Conservation (phyloP, 2,888 invertebrate genomes). For the Iphiclides podalirius region DNA sequence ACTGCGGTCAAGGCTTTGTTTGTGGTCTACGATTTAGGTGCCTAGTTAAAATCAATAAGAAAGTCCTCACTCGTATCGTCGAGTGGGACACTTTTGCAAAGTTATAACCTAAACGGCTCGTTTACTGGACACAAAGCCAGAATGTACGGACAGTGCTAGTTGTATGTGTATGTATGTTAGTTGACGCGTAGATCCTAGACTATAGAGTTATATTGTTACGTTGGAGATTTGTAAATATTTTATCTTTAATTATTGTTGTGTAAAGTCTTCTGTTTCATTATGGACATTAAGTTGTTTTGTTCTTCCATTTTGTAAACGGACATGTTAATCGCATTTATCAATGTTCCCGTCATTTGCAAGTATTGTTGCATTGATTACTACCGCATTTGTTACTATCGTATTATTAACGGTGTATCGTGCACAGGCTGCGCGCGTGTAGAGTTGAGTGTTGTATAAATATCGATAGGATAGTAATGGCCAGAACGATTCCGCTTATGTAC, state of each 20-base stretch:
- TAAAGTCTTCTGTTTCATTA: slow-evolving; percentile 64
- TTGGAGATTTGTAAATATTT: slow-evolving; percentile 60
- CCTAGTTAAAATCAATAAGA: too few relatives aligned
- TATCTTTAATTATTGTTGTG: slow-evolving; percentile 63
- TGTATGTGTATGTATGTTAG: slow-evolving; percentile 30
- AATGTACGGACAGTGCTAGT: slow-evolving; percentile 14
- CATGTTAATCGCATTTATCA: slow-evolving; percentile 19
- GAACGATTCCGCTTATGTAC: not conserved
- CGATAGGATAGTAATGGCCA: not conserved
- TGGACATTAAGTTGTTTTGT: slow-evolving; percentile 33
- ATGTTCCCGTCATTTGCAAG: not conserved
- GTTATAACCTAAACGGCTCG: too few relatives aligned
- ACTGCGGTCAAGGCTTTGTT: not conserved
- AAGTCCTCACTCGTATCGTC: too few relatives aligned
- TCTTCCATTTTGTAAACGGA: not conserved
- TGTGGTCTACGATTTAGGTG: too few relatives aligned
- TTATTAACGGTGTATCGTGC: not conserved
- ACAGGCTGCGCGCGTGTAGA: not conserved
- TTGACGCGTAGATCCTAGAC: slow-evolving; percentile 30
- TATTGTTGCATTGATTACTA: not conserved
- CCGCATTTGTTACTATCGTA: not conserved
- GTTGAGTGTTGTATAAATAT: not conserved
- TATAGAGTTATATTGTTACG: slow-evolving; percentile 50
- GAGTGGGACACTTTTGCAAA: too few relatives aligned
- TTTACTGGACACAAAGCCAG: too few relatives aligned